Evolutionary conservation across 1,140 invertebrate species (phyloP).

Genomic region (Zaprionus nigranus): DNA sequence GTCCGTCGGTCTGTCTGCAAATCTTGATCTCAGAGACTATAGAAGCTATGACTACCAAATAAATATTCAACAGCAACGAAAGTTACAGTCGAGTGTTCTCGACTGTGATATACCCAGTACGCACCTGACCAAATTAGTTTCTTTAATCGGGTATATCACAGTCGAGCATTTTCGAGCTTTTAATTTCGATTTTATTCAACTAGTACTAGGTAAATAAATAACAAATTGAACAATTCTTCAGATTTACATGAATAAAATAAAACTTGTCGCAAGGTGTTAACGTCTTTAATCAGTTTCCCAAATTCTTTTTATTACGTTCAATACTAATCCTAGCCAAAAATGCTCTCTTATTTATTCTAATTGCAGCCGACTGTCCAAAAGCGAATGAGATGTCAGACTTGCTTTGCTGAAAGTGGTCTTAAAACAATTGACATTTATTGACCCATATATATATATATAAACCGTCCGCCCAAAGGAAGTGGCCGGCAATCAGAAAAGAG

Average conservation of each 20-base stretch:
- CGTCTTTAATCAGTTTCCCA: too few relatives aligned
- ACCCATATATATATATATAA: conserved; percentile 78
- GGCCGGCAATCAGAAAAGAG: conserved; percentile 25
- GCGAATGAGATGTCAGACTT: conserved; percentile 10
- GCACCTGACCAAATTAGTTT: too few relatives aligned
- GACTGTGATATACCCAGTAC: not conserved
- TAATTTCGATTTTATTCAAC: too few relatives aligned
- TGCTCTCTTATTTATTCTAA: conserved; percentile 38
- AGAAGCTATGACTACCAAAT: too few relatives aligned
- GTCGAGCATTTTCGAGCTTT: too few relatives aligned
- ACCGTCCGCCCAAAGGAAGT: conserved; percentile 50
- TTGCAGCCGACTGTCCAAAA: conserved; percentile 48
- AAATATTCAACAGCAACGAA: not conserved
- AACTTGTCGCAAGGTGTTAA: too few relatives aligned
- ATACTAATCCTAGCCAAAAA: conserved; percentile 2
- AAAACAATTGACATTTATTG: conserved; percentile 81
- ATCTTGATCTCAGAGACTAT: too few relatives aligned
- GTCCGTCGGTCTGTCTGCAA: too few relatives aligned
- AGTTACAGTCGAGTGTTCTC: not conserved
- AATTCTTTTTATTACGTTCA: not conserved
- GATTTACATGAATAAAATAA: too few relatives aligned
- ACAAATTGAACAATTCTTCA: too few relatives aligned
- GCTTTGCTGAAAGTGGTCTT: conserved; percentile 30
- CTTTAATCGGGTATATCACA: too few relatives aligned
- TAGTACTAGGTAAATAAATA: too few relatives aligned